Base-by-base conservation (phyloP, 2,888 invertebrate genomes). In the Microchrysa polita region DNA sequence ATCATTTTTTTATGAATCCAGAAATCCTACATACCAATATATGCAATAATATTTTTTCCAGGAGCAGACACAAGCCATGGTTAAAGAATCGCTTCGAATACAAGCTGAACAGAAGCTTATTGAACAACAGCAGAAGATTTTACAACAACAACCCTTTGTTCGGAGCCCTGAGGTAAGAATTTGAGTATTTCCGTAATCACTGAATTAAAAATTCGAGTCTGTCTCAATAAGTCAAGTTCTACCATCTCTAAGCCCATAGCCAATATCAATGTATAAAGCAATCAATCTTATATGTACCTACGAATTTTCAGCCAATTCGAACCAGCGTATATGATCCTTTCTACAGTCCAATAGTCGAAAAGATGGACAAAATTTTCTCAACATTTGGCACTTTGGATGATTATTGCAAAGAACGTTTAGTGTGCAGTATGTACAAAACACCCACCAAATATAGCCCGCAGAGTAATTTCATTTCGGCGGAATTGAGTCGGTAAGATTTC, bases 391-490 rank as follows among this genome's bases (percentile, higher is more conserved):
- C 93, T 55, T 83, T 82, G 0, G 92, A 93, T 12, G 90, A 91
- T 77, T 88, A 88, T 0, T 95, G 95, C 81, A 87, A 90, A 75
- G 94, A 94, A 81, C 86, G 94, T 75, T 88, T 95, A 0, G 90
- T 95, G 1, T 95, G 95, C 81, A 91, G 92, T 77, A 90, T 95
- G 87, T 95, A 95, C 85, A 92, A 91, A 80, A 93, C 93, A 81
- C 95, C 95, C 0, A 87, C 88, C 77, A 90, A 90, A 79, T 95
- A 92, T 80, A 91, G 93, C 75, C 95, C 95, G 0, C 93, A 93
- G 82, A 95, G 95, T 82, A 95, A 95, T 84, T 88, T 94, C 75
- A 89, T 95, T 71, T 95, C 95, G 18, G 92, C 92, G 55, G 94
- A 95, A 82, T 87, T 95, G 60, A 95, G 95, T 89, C 93, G 95